phyloP scores from a whole-genome alignment of 2,113 vertebrate species.

The Nothobranchius kuhntae region DNA sequence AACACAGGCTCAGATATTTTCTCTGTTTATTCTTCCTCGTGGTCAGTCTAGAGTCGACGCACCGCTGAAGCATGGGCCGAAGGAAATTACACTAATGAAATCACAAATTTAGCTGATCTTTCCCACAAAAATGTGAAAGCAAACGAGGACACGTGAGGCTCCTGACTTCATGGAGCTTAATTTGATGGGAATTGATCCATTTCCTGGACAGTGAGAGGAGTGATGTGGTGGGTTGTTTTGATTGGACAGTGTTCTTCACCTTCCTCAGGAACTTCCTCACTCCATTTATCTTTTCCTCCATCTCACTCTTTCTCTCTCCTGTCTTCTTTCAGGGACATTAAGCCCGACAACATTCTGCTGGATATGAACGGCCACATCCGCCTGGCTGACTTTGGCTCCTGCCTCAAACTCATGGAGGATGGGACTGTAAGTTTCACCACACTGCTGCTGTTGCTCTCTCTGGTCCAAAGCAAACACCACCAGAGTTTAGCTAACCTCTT shows the following conservation, averaged over 20 bases:
- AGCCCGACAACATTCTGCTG: slow-evolving; percentile 97
- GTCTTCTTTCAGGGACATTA: slow-evolving; percentile 88
- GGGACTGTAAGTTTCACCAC: slow-evolving; percentile 86
- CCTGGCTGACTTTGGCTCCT: slow-evolving; percentile 98
- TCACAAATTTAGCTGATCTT: slow-evolving; percentile 31
- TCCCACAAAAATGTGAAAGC: background rate
- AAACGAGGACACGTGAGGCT: slow-evolving; percentile 19
- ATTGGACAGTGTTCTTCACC: slow-evolving; percentile 30
- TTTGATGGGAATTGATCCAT: slow-evolving; percentile 16
- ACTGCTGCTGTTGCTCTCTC: slow-evolving; percentile 36
- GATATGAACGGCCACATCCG: slow-evolving; percentile 99
- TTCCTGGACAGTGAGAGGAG: too few species aligned
- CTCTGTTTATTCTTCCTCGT: slow-evolving; percentile 33
- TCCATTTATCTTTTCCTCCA: slow-evolving; percentile 10
- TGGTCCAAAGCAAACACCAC: slow-evolving; percentile 59
- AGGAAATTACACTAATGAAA: slow-evolving; percentile 47
- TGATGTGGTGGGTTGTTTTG: slow-evolving; percentile 17
- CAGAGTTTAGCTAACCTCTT: slow-evolving; percentile 61
- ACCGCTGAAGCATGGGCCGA: slow-evolving; percentile 30
- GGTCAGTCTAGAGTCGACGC: slow-evolving; percentile 30
- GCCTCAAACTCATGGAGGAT: slow-evolving; percentile 97
- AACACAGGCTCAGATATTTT: slow-evolving; percentile 18
- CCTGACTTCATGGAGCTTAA: slow-evolving; percentile 26
- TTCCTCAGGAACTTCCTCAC: slow-evolving; percentile 5
- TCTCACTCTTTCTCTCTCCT: background rate